Conservation (phyloP, 2,888 invertebrate genomes). For the Cataglyphis rosenhaueri region DNA sequence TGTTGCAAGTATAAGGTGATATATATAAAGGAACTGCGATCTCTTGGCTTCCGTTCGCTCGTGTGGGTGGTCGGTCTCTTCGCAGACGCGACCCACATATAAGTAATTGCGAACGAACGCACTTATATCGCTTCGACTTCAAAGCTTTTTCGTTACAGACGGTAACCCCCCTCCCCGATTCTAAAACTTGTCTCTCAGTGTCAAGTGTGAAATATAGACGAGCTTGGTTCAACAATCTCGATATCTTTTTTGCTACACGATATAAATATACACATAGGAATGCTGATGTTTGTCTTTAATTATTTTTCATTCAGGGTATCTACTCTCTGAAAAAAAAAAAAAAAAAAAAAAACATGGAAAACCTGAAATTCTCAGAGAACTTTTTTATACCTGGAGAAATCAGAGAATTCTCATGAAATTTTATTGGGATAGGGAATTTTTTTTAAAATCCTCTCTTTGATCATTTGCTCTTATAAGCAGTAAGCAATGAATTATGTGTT, state of each 20-base stretch:
- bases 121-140: conserved; percentile 22
- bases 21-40: conserved; percentile 6
- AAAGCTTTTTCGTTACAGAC: conserved; percentile 30
- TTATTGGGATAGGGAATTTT: no score
- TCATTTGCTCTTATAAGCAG: no score
- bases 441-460: no score
- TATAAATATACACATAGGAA: neutral
- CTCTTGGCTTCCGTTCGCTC: neutral
- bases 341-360: no score
- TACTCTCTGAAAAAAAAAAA: no score
- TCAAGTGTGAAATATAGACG: conserved; percentile 30
- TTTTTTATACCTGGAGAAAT: no score
- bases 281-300: neutral
- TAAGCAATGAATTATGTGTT: no score
- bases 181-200: neutral
- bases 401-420: no score
- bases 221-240: neutral
- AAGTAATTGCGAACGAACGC: conserved; percentile 39
- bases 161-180: conserved; percentile 34
- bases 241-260: conserved; percentile 12
- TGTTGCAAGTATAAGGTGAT: neutral
- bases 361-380: no score
- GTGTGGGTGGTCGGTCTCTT: conserved; percentile 42
- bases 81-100: conserved; percentile 51
- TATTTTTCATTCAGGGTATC: conserved; percentile 3